Percentiles rank a stretch among this genome's conserved stretches.
phyloP scores from a whole-genome alignment of 2,797 vertebrate genomes.

The Lutjanus campechanus region DNA sequence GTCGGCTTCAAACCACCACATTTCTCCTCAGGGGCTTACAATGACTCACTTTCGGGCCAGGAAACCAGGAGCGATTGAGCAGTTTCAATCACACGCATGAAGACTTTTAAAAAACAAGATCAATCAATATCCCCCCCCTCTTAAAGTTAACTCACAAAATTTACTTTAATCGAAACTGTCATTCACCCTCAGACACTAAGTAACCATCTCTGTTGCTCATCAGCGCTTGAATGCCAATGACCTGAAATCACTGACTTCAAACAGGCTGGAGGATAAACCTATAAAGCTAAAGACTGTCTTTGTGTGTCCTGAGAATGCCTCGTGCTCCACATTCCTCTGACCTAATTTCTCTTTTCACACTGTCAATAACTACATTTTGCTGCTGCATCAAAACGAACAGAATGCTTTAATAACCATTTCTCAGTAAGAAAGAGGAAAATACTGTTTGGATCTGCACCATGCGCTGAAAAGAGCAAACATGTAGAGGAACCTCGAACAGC shows the following conservation, averaged over 20 bases:
- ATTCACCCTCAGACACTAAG: slow-evolving; percentile 63
- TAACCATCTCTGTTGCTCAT: slow-evolving; percentile 66
- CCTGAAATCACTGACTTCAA: slow-evolving; percentile 73
- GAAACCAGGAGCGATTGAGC: slow-evolving; percentile 69
- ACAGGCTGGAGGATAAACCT: slow-evolving; percentile 69
- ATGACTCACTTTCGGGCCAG: slow-evolving; percentile 64
- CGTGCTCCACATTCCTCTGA: slow-evolving; percentile 70
- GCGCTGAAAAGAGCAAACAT: slow-evolving; percentile 5
- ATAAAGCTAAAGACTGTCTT: slow-evolving; percentile 66
- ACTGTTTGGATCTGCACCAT: slow-evolving; percentile 16
- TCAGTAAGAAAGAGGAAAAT: slow-evolving; percentile 26
- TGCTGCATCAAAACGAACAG: slow-evolving; percentile 35
- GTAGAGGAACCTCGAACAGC: not conserved
- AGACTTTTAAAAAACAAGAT: slow-evolving; percentile 67
- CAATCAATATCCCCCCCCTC: slow-evolving; percentile 71
- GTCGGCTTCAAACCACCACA: slow-evolving; percentile 67
- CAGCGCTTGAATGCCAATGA: slow-evolving; percentile 74
- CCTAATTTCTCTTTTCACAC: slow-evolving; percentile 67
- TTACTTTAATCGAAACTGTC: slow-evolving; percentile 69
- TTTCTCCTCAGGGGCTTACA: slow-evolving; percentile 69
- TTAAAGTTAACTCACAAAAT: slow-evolving; percentile 73
- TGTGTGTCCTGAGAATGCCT: slow-evolving; percentile 65
- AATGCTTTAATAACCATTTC: slow-evolving; percentile 42
- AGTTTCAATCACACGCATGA: slow-evolving; percentile 76
- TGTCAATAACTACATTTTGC: slow-evolving; percentile 60